Evolutionary conservation across 2,113 vertebrate species (phyloP), one percentile per base, ranked within the genome.

Genomic region (Charadrius vociferus): DNA sequence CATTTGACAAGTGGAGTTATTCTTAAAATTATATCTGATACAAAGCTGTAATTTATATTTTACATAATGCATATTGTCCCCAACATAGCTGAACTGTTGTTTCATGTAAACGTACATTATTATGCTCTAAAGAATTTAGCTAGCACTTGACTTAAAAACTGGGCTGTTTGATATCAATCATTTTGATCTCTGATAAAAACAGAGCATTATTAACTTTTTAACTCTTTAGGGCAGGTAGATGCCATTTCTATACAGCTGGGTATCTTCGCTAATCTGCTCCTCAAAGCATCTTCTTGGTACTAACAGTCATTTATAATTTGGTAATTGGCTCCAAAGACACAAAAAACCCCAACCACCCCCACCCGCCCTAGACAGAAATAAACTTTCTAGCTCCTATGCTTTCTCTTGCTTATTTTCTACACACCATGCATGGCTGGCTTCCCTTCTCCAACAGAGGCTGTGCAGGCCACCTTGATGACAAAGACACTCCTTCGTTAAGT

Each of bases 31-130:
- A 1, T 70, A 43, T 85, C 62, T 90, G 39, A 75, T 63, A 78
- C 70, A 93, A 93, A 91, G 81, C 50, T 58, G 39, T 67, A 85
- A 72, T 53, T 95, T 95, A 10, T 84, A 66, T 95, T 91, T 87
- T 67, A 75, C 50, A 13, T 95, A 89, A 70, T 3, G 37, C 14
- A 2, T 43, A 61, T 14, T 91, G 70, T 91, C 29, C 66, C 70
- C 49, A 79, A 59, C 39, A 62, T 22, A 93, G 67, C 27, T 5
- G 4, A 95, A 65, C 81, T 2, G 2, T 80, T 95, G n/a, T 93
- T 95, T 94, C n/a, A 1, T 85, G 23, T 52, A 61, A 87, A 58
- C 55, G 47, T 75, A 95, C 45, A 22, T 90, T 94, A 80, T 73
- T 93, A 43, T 37, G 22, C 43, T 90, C 18, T 70, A 50, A 85